Conservation (phyloP, 2,888 invertebrate species). For the Ichneumoninae sp. region DNA sequence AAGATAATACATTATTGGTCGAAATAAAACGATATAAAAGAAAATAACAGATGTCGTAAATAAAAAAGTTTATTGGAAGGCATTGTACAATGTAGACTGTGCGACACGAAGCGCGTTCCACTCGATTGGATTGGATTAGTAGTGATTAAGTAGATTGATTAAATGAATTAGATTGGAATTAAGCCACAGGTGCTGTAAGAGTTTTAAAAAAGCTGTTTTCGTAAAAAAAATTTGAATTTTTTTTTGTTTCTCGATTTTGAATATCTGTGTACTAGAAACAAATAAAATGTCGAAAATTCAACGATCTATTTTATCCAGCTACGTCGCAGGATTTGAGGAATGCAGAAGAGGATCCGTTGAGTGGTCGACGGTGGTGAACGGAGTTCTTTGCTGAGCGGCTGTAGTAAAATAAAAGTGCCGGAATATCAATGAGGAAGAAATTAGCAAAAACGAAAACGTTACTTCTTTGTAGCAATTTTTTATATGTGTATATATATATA, state of each 20-base stretch:
- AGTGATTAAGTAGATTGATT: slow-evolving; percentile 7
- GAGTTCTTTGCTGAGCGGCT: slow-evolving; percentile 51
- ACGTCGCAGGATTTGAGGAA: neutral
- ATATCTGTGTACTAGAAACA: neutral
- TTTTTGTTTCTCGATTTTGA: neutral
- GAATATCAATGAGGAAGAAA: slow-evolving; percentile 27
- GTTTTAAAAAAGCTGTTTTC: neutral
- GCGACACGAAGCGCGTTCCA: slow-evolving; percentile 1
- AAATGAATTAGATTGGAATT: neutral
- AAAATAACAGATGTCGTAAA: slow-evolving; percentile 1
- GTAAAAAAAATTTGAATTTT: neutral
- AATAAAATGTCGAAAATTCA: neutral
- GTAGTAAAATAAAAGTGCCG: slow-evolving; percentile 1
- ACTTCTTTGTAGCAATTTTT: slow-evolving; percentile 21
- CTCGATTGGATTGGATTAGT: neutral
- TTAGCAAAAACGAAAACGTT: slow-evolving; percentile 33
- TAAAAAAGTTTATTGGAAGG: slow-evolving; percentile 43
- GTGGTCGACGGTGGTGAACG: slow-evolving; percentile 43
- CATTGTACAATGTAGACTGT: slow-evolving; percentile 25
- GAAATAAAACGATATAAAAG: neutral
- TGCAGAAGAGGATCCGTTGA: slow-evolving; percentile 2
- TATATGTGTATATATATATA: slow-evolving; percentile 3
- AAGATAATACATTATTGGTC: neutral
- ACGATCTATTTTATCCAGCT: neutral
- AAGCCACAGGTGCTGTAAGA: neutral